Evolutionary conservation across 1,140 invertebrate genomes (phyloP), one percentile per base, ranked within the genome.

Genomic region (Sitodiplosis mosellana): DNA sequence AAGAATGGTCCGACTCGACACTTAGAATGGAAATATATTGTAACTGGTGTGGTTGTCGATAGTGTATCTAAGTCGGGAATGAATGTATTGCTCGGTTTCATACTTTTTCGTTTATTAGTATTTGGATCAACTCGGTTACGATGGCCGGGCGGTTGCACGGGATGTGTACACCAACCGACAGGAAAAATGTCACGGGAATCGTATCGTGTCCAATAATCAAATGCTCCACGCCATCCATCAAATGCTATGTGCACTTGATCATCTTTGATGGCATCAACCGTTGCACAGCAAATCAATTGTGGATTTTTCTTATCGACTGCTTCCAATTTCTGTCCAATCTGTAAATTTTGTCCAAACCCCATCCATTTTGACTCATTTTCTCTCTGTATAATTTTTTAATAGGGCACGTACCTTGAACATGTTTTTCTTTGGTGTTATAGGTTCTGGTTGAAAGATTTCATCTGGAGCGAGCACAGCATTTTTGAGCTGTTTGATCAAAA

Each of bases 241-340:
- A 97, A 97, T 2, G 87, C 90, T 1, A 97, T 85, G 69, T 94
- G 86, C 53, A 97, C 90, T 66, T 85, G 81, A 53, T 96, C 87
- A 53, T 84, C 84, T 60, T 90, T 91, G 1, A 94, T 80, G 45
- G 79, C 84, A 36, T 86, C 90, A 48, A 98, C 81, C 45, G 92
- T 96, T 21, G 92, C 93, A 53, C 89, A 90, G 66, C 94, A 97
- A 52, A 98, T 96, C 17, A 97, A 68, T 56, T 87, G 90, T 2
- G 92, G 91, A 76, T 97, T 96, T 61, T 97, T 97, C 53, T 90
- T 86, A 65, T 97, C 94, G 18, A 97, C 88, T 17, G 94, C 94
- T 66, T 98, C 93, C 46, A 97, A 66, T 63, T 97, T 98, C 68
- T 91, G 86, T 14, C 91, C 90, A 36, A 91, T 71, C 65, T 81